These are phyloP conservation scores for Amphiprion clarkii DNA, from an alignment of 2,797 vertebrate species.

Conservation along the genomic window DNA sequence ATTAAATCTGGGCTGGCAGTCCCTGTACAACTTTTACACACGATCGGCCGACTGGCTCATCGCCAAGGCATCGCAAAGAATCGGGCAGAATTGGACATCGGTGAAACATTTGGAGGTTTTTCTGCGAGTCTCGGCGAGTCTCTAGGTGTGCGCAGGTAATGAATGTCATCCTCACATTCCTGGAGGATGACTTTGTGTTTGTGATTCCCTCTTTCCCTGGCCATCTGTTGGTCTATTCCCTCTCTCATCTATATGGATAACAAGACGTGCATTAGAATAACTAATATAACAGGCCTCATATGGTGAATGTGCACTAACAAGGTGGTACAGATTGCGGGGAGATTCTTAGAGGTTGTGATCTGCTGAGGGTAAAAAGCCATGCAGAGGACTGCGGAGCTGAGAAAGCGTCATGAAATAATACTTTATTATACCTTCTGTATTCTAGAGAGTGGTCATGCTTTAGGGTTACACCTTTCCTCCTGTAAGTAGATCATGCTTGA, in stretches of 20 bases:
- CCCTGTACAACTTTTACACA: conserved; percentile 58
- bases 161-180: conserved; percentile 53
- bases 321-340: conserved; percentile 59
- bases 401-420: conserved; percentile 11
- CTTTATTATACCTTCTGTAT: conserved; percentile 15
- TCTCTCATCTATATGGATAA: conserved; percentile 80
- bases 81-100: conserved; percentile 36
- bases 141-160: conserved; percentile 45
- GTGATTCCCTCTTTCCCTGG: conserved; percentile 65
- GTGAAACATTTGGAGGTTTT: conserved; percentile 54
- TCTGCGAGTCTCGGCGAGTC: conserved; percentile 50
- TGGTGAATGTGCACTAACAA: conserved; percentile 74
- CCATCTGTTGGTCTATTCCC: conserved; percentile 76
- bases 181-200: conserved; percentile 58
- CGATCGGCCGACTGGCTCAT: conserved; percentile 43
- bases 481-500: conserved; percentile 36
- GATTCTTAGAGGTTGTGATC: conserved; percentile 35
- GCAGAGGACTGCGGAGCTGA: conserved; percentile 6
- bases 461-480: background rate
- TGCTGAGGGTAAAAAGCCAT: conserved; percentile 45
- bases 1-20: conserved; percentile 57
- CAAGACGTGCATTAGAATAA: conserved; percentile 77
- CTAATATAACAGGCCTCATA: conserved; percentile 74
- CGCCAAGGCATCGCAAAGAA: conserved; percentile 43
- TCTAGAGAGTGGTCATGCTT: too few relatives aligned